phyloP scores from a whole-genome alignment of 1,140 invertebrate genomes.

The Arion vulgaris region DNA sequence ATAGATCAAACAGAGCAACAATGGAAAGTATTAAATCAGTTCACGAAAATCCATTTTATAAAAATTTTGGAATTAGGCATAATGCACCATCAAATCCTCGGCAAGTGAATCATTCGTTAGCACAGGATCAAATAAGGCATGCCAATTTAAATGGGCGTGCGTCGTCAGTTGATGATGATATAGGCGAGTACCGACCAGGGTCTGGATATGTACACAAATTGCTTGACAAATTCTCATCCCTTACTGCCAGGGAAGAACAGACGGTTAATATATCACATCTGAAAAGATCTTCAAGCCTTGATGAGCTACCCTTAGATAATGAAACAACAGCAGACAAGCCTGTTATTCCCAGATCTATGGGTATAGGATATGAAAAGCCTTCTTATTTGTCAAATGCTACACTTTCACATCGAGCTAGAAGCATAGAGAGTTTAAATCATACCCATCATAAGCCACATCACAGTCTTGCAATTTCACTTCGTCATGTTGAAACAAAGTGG shows the following conservation, averaged over 20 bases:
- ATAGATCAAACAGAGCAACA: background rate
- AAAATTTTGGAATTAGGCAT: constrained; percentile 41
- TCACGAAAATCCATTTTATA: constrained; percentile 49
- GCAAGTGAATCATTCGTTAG: background rate
- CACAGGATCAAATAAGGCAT: background rate
- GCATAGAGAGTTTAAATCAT: constrained; percentile 25
- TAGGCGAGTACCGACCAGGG: constrained; percentile 63
- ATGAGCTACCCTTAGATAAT: constrained; percentile 53
- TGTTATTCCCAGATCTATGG: background rate
- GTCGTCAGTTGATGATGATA: constrained; percentile 34
- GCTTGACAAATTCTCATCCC: constrained; percentile 60
- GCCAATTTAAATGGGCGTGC: background rate
- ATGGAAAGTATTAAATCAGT: constrained; percentile 44
- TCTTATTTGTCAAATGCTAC: background rate
- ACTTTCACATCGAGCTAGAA: constrained; percentile 23
- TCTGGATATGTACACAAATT: constrained; percentile 69
- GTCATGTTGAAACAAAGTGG: constrained; percentile 38
- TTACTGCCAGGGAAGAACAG: constrained; percentile 49
- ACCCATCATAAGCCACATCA: constrained; percentile 1
- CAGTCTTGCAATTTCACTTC: constrained; percentile 24
- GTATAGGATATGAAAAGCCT: constrained; percentile 11
- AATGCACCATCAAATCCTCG: background rate
- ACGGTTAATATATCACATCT: constrained; percentile 29
- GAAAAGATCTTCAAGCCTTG: constrained; percentile 62
- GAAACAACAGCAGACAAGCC: background rate